Percentiles rank a stretch among this genome's conserved stretches.
Conservation (phyloP, 2,113 vertebrate species). For the Cettia cetti region DNA sequence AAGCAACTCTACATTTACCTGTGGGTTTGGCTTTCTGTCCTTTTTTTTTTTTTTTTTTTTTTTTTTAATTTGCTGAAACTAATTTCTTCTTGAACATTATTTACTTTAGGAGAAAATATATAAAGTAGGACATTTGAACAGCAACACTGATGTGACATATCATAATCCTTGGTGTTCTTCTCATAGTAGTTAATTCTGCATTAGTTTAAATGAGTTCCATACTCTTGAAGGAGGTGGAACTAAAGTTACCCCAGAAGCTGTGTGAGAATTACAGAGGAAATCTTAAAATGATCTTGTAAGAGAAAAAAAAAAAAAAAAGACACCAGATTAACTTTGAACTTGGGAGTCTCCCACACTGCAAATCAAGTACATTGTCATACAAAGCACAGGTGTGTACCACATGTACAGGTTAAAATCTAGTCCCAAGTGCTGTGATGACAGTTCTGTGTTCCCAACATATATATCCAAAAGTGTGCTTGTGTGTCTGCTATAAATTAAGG, state of each 20-base stretch:
- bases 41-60: background rate
- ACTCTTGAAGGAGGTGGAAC: background rate
- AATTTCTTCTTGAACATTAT: background rate
- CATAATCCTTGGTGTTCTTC: background rate
- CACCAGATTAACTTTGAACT: constrained; percentile 53
- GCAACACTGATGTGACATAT: background rate
- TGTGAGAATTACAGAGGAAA: constrained; percentile 17
- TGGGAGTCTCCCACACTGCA: constrained; percentile 37
- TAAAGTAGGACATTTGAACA: background rate
- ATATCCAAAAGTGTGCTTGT: background rate
- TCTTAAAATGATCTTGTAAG: constrained; percentile 20
- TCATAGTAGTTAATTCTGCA: background rate
- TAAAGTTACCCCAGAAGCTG: constrained; percentile 25
- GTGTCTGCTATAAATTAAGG: constrained; percentile 40
- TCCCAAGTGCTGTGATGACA: constrained; percentile 33
- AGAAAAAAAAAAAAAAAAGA: constrained; percentile 50
- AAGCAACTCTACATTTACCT: background rate
- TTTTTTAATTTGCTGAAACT: background rate
- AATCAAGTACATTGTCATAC: constrained; percentile 41
- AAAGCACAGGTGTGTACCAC: constrained; percentile 59
- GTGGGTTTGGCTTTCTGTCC: background rate
- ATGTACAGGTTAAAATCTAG: constrained; percentile 48
- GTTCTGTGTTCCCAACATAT: constrained; percentile 20
- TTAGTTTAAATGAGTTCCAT: constrained; percentile 19
- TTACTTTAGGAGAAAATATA: background rate